Evolutionary conservation across 2,113 vertebrate species (phyloP), one percentile per base, ranked within the genome.

Genomic region (Micronisus gabar): DNA sequence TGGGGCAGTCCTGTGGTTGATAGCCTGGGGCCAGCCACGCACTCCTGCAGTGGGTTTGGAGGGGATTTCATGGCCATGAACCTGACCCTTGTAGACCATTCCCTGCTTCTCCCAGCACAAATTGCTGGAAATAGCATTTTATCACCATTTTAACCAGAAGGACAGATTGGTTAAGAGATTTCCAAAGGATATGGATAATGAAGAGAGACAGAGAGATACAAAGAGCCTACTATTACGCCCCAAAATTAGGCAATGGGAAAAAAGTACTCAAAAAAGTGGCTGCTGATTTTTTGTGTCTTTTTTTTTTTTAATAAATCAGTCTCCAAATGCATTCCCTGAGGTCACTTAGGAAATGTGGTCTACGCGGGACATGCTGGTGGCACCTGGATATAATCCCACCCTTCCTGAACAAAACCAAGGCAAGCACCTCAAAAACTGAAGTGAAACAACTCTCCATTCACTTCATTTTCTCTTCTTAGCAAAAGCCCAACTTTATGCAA

Each of bases 21-120:
- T 21, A 47, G 2, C 26, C 13, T 21, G 41, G n/a, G 62, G 7
- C 11, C 40, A 76, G n/a, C 16, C 32, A 14, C 3, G 0, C 9
- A 4, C 32, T 56, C 50, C 41, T 50, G 36, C 0, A 0, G 9
- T 29, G 66, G 81, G 5, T 34, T 62, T 52, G 56, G 50, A 45
- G 18, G 4, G 27, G 17, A 7, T n/a, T 53, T 38, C 23, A 10
- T 38, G 45, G 8, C 3, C 32, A 40, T 43, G 15, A 73, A 53
- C 66, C 15, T 26, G 3, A 17, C 20, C 27, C 11, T 48, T 62
- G 29, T 4, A 62, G 40, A 43, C 40, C 41, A 7, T 19, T 26
- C 20, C 20, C 29, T 1, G 0, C 27, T 32, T n/a, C 15, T 43
- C 30, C 48, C 36, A 38, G 34, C 5, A 10, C 8, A 38, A 58